A percentile compares a stretch with the other conserved stretches of the same genome.
Conservation (phyloP, 1,140 invertebrate genomes). For the Diachasmimorpha longicaudata region DNA sequence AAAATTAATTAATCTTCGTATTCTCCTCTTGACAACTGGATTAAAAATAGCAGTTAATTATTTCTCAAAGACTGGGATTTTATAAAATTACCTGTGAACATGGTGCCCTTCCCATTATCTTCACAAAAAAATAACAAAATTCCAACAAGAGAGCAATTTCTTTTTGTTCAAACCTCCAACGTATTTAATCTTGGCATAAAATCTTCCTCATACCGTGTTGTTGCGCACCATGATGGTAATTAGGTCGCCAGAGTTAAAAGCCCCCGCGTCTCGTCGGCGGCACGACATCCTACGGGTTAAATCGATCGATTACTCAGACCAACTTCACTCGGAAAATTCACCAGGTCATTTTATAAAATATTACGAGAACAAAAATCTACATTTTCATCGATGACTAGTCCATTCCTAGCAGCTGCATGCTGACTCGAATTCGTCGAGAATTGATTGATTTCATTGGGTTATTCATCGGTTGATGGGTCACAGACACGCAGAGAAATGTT, state of each 20-base stretch:
- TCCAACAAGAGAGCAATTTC: background rate
- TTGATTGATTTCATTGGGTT: too few species aligned
- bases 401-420: too few species aligned
- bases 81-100: too few species aligned
- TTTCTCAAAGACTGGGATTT: background rate
- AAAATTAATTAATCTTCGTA: too few species aligned
- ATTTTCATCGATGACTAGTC: background rate
- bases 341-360: background rate
- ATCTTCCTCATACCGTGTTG: background rate
- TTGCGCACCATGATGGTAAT: constrained; percentile 1
- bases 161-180: background rate
- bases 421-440: too few species aligned
- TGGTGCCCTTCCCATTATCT: too few species aligned
- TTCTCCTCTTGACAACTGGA: too few species aligned
- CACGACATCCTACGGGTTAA: constrained; percentile 13
- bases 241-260: constrained; percentile 13
- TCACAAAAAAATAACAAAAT: too few species aligned
- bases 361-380: background rate
- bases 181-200: constrained; percentile 13
- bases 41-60: background rate
- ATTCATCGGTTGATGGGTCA: too few species aligned
- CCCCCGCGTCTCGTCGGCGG: constrained; percentile 4
- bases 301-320: constrained; percentile 4
- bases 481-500: too few species aligned
- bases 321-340: constrained; percentile 7